These are phyloP conservation scores for Trematocara caparti DNA, from an alignment of 2,797 vertebrate species.

Conservation along the genomic window DNA sequence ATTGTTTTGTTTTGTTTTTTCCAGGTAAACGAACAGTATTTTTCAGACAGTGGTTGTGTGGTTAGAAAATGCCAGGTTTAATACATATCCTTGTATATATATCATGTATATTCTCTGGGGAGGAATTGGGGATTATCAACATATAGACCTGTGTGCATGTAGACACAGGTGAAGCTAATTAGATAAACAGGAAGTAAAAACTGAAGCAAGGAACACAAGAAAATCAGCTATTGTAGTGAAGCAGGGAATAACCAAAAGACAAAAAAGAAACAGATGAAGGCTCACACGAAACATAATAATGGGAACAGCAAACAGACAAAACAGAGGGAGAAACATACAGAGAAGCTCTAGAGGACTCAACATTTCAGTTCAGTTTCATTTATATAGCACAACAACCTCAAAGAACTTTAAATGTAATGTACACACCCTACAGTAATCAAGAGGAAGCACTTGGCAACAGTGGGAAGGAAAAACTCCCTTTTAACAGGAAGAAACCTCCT, in stretches of 20 bases:
- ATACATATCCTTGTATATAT: neutral
- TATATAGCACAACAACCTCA: neutral
- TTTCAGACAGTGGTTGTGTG: neutral
- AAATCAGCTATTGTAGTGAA: neutral
- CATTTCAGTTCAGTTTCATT: neutral
- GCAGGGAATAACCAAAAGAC: neutral
- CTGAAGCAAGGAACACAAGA: neutral
- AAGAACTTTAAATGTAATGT: neutral
- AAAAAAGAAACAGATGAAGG: neutral
- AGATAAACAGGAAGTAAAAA: neutral
- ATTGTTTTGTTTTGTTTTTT: neutral
- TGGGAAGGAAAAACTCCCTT: neutral
- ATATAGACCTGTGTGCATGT: neutral
- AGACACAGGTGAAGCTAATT: neutral
- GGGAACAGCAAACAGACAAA: neutral
- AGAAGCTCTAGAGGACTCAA: neutral
- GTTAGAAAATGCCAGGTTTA: neutral
- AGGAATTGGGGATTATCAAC: neutral
- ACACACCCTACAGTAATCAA: neutral
- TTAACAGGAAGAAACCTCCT: neutral
- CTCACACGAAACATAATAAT: neutral
- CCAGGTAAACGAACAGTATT: fast-evolving
- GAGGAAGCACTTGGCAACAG: neutral
- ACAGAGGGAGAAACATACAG: neutral
- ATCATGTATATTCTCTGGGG: neutral